Conservation (phyloP, 2,797 vertebrate species). For the Luscinia luscinia region DNA sequence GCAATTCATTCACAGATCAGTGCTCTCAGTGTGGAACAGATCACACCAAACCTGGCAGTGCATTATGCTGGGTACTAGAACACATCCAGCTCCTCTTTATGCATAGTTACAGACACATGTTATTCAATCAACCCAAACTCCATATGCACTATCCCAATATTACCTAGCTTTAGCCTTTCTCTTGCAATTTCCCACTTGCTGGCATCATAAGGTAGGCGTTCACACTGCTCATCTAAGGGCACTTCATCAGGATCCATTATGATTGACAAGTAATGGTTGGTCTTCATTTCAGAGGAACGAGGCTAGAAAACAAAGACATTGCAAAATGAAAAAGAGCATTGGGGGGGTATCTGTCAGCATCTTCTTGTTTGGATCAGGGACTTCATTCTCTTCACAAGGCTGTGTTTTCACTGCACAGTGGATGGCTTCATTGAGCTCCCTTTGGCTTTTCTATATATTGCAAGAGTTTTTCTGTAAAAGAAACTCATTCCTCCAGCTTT, state of each 20-base stretch:
- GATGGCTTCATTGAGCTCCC: not conserved
- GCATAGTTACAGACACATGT: not conserved
- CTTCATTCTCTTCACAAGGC: not conserved
- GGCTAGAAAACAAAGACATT: constrained; percentile 74
- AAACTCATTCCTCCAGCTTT: not conserved
- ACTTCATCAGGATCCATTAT: constrained; percentile 89
- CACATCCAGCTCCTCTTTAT: not conserved
- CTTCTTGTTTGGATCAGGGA: not conserved
- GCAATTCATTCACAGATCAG: not conserved
- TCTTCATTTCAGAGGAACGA: constrained; percentile 78
- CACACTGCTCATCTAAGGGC: constrained; percentile 86
- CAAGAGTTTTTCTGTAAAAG: not conserved
- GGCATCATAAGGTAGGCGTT: constrained; percentile 89
- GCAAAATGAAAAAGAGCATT: not conserved
- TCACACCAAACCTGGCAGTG: not conserved
- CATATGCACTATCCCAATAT: not conserved
- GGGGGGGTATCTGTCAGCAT: not conserved
- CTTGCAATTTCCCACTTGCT: constrained; percentile 94
- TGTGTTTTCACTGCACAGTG: not conserved
- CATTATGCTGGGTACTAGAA: not conserved
- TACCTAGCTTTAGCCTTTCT: constrained; percentile 92
- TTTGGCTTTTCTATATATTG: not conserved
- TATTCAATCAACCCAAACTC: not conserved
- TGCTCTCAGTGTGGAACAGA: not conserved
- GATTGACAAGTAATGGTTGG: constrained; percentile 88